phyloP scores from a whole-genome alignment of 1,140 invertebrate genomes.

The Nomia melanderi region DNA sequence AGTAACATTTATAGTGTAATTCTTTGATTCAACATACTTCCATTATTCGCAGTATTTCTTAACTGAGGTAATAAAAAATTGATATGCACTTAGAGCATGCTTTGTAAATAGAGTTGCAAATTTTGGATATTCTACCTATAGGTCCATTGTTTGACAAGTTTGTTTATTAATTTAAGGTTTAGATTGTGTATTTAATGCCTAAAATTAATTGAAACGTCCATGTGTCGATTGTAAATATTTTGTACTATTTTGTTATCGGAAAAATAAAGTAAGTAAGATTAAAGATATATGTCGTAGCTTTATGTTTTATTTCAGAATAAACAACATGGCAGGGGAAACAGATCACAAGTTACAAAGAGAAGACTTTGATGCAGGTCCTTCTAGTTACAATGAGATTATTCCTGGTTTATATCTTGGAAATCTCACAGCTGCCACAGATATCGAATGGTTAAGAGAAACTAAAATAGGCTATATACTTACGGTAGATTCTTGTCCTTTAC shows the following conservation, averaged over 20 bases:
- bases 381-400: conserved; percentile 86
- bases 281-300: conserved; percentile 15
- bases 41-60: conserved; percentile 10
- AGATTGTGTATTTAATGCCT: too few species aligned
- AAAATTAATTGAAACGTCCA: neutral
- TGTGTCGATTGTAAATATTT: neutral
- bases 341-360: conserved; percentile 72
- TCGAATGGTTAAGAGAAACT: conserved; percentile 84
- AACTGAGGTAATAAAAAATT: conserved; percentile 29
- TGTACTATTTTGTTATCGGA: neutral
- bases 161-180: conserved; percentile 4
- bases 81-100: conserved; percentile 30
- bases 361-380: conserved; percentile 84
- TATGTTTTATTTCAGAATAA: conserved; percentile 40
- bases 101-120: conserved; percentile 7
- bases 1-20: conserved; percentile 4
- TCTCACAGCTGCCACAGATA: conserved; percentile 88
- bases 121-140: conserved; percentile 13
- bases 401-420: conserved; percentile 88
- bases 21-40: neutral
- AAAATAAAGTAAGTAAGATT: conserved; percentile 10
- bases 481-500: conserved; percentile 90
- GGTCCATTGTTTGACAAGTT: conserved; percentile 34
- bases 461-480: conserved; percentile 90
- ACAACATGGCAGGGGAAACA: conserved; percentile 66